phyloP scores from a whole-genome alignment of 2,888 invertebrate species.

The Crossocerus cetratus region DNA sequence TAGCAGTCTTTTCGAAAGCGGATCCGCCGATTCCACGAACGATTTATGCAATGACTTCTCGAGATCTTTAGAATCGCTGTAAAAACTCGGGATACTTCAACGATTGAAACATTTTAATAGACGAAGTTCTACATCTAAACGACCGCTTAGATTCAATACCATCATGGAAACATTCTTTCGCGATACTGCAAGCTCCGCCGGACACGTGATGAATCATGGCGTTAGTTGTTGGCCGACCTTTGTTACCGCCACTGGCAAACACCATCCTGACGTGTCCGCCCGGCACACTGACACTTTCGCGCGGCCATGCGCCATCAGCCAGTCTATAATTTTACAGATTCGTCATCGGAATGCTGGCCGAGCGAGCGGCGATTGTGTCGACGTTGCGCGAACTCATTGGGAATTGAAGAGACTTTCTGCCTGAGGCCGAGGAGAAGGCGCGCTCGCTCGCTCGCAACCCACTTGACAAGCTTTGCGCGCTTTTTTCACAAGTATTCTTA shows the following conservation, averaged over 20 bases:
- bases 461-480: constrained; percentile 4
- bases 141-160: too few species aligned
- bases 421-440: background rate
- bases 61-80: too few species aligned
- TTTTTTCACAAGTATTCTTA: constrained; percentile 3
- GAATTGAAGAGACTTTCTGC: background rate
- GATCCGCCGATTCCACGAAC: background rate
- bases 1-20: constrained; percentile 29
- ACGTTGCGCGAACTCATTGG: constrained; percentile 4
- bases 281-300: constrained; percentile 1
- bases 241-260: constrained; percentile 40
- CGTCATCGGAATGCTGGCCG: constrained; percentile 35
- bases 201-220: constrained; percentile 36
- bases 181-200: constrained; percentile 4
- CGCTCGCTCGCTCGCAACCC: background rate
- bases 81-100: too few species aligned
- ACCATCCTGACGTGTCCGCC: constrained; percentile 23
- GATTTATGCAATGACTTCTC: too few species aligned
- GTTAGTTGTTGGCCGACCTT: constrained; percentile 24
- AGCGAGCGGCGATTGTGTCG: background rate
- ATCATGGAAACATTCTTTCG: background rate
- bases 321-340: constrained; percentile 44
- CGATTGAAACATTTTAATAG: too few species aligned
- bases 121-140: too few species aligned
- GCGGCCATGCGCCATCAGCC: background rate